Percentiles rank a stretch among this genome's conserved stretches.
Conservation (phyloP, 2,113 vertebrate genomes). For the Phycodurus eques region DNA sequence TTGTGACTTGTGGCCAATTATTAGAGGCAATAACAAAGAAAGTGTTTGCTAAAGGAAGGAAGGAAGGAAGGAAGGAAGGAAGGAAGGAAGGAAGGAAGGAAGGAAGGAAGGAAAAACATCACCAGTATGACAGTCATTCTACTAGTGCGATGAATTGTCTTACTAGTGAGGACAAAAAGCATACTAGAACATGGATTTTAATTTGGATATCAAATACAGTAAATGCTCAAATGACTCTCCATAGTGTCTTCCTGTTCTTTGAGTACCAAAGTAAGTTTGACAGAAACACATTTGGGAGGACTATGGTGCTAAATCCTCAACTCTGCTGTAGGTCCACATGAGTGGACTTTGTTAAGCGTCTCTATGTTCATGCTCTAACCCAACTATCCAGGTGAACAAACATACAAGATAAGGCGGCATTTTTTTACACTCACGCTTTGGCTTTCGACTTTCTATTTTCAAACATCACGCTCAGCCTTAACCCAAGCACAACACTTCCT, state of each 20-base stretch:
- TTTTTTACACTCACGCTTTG: conserved; percentile 58
- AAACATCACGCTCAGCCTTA: conserved; percentile 21
- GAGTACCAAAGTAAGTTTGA: conserved; percentile 9
- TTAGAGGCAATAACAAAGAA: too few relatives aligned
- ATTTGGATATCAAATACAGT: too few relatives aligned
- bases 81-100: too few relatives aligned
- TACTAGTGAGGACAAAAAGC: too few relatives aligned
- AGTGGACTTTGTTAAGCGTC: conserved; percentile 23
- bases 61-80: too few relatives aligned
- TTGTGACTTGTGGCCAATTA: too few relatives aligned
- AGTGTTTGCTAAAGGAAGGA: too few relatives aligned
- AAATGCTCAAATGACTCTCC: background rate
- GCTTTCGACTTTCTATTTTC: conserved; percentile 60
- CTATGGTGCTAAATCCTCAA: conserved; percentile 32
- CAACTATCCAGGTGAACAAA: conserved; percentile 75
- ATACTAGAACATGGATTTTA: too few relatives aligned
- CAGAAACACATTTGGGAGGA: conserved; percentile 21
- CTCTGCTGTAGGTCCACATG: conserved; percentile 31
- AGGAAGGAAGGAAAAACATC: too few relatives aligned
- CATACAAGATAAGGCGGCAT: conserved; percentile 72
- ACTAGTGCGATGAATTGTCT: too few relatives aligned
- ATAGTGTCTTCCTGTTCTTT: conserved; percentile 7
- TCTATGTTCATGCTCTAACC: conserved; percentile 53
- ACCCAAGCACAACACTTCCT: conserved; percentile 66
- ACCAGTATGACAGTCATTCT: too few relatives aligned